A percentile compares a stretch with the other conserved stretches of the same genome.
phyloP scores from a whole-genome alignment of 2,797 vertebrate genomes.

The Gouania willdenowi region DNA sequence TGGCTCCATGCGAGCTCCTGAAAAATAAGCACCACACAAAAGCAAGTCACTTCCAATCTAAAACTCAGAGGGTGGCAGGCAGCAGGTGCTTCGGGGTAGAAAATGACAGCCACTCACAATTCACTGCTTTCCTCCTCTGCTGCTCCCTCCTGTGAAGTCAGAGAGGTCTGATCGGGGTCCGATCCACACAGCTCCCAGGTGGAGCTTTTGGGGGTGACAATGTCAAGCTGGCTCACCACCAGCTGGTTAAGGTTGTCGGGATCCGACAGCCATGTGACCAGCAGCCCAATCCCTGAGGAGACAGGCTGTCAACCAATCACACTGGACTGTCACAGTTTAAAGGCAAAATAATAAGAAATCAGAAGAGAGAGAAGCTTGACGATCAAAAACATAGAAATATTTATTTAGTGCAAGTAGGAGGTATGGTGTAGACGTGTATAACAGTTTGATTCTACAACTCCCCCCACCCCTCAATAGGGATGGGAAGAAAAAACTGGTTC shows the following conservation, averaged over 20 bases:
- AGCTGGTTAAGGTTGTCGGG: slow-evolving; percentile 79
- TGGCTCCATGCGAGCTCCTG: slow-evolving; percentile 33
- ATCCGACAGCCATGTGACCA: slow-evolving; percentile 73
- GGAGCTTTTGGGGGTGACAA: slow-evolving; percentile 35
- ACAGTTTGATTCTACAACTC: too few species aligned
- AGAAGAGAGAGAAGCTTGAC: too few species aligned
- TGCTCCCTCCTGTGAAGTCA: slow-evolving; percentile 37
- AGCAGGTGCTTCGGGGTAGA: slow-evolving; percentile 11
- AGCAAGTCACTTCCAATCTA: slow-evolving; percentile 19
- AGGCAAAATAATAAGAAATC: too few species aligned
- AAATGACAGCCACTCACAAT: slow-evolving; percentile 57
- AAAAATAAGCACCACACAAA: slow-evolving; percentile 24
- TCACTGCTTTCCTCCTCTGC: slow-evolving; percentile 29
- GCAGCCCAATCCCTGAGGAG: slow-evolving; percentile 58
- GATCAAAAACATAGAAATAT: too few species aligned
- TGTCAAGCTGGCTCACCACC: slow-evolving; percentile 71
- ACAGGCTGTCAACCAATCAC: too few species aligned
- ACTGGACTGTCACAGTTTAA: too few species aligned
- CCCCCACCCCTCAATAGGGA: too few species aligned
- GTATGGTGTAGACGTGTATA: too few species aligned
- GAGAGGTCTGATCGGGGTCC: slow-evolving; percentile 40
- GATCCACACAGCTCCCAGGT: slow-evolving; percentile 45
- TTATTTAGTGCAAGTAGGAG: too few species aligned
- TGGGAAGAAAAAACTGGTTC: too few species aligned
- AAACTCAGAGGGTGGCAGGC: slow-evolving; percentile 11